A percentile compares a stretch with the other conserved stretches of the same genome.
phyloP scores from a whole-genome alignment of 2,113 vertebrate genomes.

The Astatoreochromis straeleni region DNA sequence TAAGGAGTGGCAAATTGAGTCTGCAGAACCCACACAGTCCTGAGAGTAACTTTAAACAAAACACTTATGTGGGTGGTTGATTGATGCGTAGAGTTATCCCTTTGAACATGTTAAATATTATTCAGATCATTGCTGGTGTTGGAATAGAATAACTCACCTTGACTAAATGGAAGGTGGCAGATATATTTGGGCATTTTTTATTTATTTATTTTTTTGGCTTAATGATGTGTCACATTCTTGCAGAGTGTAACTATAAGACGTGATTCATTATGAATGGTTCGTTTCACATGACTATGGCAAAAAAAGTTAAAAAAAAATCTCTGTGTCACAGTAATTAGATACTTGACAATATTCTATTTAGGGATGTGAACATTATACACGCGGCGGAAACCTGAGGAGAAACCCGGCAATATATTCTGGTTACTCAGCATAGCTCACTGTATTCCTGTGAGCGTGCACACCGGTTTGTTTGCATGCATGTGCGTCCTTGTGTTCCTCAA shows the following conservation, averaged over 20 bases:
- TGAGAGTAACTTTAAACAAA: neutral
- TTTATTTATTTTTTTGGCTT: neutral
- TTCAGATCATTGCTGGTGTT: neutral
- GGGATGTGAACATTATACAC: conserved; percentile 23
- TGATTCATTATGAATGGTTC: neutral
- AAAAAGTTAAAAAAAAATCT: neutral
- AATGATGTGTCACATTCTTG: neutral
- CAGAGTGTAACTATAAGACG: neutral
- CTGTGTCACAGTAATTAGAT: neutral
- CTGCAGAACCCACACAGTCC: neutral
- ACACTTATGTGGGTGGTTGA: neutral
- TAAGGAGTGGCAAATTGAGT: neutral
- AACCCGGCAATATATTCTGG: conserved; percentile 4
- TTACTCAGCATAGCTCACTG: conserved; percentile 23
- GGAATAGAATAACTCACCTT: neutral
- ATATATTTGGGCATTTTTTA: neutral
- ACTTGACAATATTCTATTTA: conserved; percentile 31
- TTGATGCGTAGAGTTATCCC: neutral
- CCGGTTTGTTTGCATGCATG: neutral
- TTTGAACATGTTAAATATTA: neutral
- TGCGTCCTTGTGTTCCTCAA: neutral
- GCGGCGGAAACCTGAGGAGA: conserved; percentile 44
- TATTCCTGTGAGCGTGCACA: neutral
- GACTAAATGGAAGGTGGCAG: neutral
- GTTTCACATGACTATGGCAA: neutral